Conservation (phyloP, 2,797 vertebrate species). For the Mus caroli region DNA sequence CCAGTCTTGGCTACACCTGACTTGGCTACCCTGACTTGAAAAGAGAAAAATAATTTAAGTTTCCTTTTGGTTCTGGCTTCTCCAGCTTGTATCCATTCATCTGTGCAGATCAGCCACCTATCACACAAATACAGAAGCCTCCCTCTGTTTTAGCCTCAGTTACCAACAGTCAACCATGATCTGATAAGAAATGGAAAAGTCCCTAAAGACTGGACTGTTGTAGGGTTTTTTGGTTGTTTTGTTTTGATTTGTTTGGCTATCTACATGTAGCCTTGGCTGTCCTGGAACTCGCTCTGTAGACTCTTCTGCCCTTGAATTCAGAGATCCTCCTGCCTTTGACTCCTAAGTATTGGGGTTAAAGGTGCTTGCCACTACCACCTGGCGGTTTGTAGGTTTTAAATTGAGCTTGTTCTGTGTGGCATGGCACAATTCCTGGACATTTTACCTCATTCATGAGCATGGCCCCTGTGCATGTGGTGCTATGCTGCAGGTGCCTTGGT, state of each 20-base stretch:
- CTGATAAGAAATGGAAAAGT: neutral
- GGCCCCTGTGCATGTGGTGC: neutral
- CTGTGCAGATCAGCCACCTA: neutral
- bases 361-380: neutral
- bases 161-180: neutral
- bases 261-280: neutral
- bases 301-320: neutral
- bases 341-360: neutral
- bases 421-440: no score
- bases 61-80: neutral
- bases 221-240: neutral
- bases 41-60: neutral
- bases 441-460: no score
- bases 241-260: neutral
- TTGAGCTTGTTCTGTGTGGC: neutral
- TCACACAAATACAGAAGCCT: neutral
- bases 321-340: neutral
- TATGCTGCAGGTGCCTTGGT: neutral
- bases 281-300: neutral
- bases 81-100: neutral
- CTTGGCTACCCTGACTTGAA: neutral
- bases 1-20: neutral
- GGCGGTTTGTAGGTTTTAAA: neutral
- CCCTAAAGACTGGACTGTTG: neutral
- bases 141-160: neutral